Conservation (phyloP, 1,140 invertebrate genomes). For the Lucilia cuprina region DNA sequence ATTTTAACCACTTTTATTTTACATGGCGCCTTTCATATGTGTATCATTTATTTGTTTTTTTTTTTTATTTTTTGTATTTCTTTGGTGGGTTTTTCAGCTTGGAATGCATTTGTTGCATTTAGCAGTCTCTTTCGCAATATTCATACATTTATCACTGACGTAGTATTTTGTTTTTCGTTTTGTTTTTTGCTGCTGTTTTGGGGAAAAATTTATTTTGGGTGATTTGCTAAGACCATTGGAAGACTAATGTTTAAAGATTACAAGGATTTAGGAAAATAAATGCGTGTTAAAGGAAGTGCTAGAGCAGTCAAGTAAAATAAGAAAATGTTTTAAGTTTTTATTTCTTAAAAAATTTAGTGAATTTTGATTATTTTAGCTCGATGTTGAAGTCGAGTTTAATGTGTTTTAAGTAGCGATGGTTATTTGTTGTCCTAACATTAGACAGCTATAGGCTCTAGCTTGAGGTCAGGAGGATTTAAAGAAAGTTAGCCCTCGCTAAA, state of each 20-base stretch:
- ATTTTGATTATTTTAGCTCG: too few species aligned
- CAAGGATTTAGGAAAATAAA: constrained; percentile 40
- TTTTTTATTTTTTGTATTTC: neutral
- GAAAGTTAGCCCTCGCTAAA: too few species aligned
- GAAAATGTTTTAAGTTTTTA: too few species aligned
- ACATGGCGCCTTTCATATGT: constrained; percentile 17
- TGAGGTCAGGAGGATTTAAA: too few species aligned
- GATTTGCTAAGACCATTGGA: constrained; percentile 36
- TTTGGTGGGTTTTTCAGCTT: neutral
- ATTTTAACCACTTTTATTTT: neutral
- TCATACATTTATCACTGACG: constrained; percentile 19
- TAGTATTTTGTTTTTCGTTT: constrained; percentile 14
- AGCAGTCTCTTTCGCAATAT: neutral
- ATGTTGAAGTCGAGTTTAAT: too few species aligned
- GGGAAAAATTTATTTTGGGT: constrained; percentile 32
- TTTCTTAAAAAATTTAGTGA: too few species aligned
- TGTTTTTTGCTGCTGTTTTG: neutral
- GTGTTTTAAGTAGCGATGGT: too few species aligned
- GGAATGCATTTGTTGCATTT: neutral
- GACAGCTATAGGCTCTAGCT: too few species aligned
- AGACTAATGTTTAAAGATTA: constrained; percentile 41
- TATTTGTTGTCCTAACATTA: too few species aligned
- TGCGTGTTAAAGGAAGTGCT: constrained; percentile 24
- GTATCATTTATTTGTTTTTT: neutral
- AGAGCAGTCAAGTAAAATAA: too few species aligned